Conservation (phyloP, 2,888 invertebrate species). For the Nezara viridula region DNA sequence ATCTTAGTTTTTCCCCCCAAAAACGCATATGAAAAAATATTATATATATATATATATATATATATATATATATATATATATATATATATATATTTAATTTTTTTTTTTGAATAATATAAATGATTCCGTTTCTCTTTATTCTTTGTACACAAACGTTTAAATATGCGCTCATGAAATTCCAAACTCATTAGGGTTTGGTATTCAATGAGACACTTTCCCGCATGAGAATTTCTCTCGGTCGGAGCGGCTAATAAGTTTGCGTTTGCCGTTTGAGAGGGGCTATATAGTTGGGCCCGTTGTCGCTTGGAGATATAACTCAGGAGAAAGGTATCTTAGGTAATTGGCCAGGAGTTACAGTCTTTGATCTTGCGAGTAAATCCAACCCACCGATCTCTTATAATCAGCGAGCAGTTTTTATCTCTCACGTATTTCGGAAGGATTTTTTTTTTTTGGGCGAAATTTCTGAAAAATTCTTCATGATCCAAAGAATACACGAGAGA, state of each 20-base stretch:
- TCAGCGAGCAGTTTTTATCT: neutral
- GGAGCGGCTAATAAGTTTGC: neutral
- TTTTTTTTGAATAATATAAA: neutral
- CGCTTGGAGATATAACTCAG: neutral
- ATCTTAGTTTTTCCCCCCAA: no score
- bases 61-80: no score
- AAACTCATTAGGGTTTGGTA: constrained; percentile 25
- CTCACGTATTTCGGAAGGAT: neutral
- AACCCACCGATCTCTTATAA: neutral
- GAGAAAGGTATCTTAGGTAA: constrained; percentile 12
- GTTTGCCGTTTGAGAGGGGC: neutral
- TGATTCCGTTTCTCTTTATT: neutral
- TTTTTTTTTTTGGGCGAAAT: neutral
- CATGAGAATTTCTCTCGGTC: neutral
- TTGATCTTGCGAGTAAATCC: constrained; percentile 15
- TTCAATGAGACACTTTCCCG: constrained; percentile 32
- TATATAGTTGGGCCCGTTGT: neutral
- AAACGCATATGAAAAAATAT: no score
- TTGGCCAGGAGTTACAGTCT: neutral
- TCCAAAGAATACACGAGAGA: neutral
- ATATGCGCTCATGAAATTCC: constrained; percentile 16
- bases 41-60: no score
- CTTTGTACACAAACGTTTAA: neutral
- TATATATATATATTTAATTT: no score
- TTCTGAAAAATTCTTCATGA: neutral